These are phyloP conservation scores for Drepana arcuata DNA, from an alignment of 1,140 invertebrate species.

Conservation along the genomic window DNA sequence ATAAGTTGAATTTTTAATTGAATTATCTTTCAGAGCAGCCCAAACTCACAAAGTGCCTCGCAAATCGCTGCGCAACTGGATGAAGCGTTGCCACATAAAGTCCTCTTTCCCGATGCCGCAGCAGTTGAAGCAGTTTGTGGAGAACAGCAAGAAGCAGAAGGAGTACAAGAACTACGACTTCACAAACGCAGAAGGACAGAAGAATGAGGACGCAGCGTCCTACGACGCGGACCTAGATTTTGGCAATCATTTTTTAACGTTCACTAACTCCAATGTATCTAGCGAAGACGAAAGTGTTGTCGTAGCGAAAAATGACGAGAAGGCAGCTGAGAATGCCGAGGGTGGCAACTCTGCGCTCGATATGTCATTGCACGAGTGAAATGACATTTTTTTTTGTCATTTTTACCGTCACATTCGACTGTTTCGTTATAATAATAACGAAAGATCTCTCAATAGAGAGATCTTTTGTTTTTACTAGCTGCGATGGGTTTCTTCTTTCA, in stretches of 20 bases:
- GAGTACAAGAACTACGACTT: conserved; percentile 10
- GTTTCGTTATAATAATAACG: no score
- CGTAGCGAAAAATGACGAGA: conserved; percentile 16
- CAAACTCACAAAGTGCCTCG: conserved; percentile 71
- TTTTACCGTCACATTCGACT: no score
- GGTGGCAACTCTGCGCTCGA: conserved; percentile 30
- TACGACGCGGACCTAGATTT: conserved; percentile 36
- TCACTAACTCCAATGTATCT: conserved; percentile 24
- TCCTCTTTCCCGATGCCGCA: conserved; percentile 70
- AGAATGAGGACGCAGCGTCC: conserved; percentile 14
- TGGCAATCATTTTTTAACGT: conserved; percentile 47
- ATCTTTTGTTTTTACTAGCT: no score
- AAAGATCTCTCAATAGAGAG: no score
- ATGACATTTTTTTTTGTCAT: no score
- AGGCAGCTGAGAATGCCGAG: conserved; percentile 11
- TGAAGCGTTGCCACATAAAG: conserved; percentile 72
- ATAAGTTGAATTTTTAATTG: no score
- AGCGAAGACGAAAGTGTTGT: conserved; percentile 51
- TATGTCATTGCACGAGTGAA: conserved; percentile 54
- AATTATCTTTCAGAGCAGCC: conserved; percentile 56
- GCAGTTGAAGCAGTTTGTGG: conserved; percentile 68
- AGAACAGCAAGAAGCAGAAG: conserved; percentile 67
- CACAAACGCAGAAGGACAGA: conserved; percentile 21
- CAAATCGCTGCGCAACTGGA: conserved; percentile 71
- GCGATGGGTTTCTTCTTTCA: no score